Percentiles rank a stretch among this genome's conserved stretches.
phyloP scores from a whole-genome alignment of 2,797 vertebrate genomes.

The Siniperca scherzeri region DNA sequence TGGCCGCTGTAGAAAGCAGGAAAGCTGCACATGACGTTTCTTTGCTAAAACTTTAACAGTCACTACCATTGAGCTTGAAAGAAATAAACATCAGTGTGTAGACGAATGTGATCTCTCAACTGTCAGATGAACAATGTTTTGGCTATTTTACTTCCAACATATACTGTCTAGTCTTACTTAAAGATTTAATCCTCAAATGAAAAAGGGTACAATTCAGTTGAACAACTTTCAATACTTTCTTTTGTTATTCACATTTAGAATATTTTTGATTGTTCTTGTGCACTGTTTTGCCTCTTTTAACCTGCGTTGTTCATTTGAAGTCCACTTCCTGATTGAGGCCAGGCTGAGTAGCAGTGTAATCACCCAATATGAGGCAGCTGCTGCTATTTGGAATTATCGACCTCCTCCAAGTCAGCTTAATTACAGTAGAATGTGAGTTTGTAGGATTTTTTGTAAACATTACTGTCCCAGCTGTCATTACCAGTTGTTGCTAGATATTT shows the following conservation, averaged over 20 bases:
- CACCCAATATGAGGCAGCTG: conserved; percentile 47
- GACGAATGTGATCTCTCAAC: not conserved
- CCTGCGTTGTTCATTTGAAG: not conserved
- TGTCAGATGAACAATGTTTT: not conserved
- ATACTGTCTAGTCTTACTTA: not conserved
- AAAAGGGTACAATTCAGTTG: not conserved
- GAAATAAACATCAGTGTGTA: not conserved
- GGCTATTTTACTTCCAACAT: not conserved
- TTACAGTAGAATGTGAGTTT: conserved; percentile 15
- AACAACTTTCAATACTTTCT: not conserved
- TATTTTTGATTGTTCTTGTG: conserved; percentile 3
- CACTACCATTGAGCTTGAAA: not conserved
- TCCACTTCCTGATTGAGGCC: conserved; percentile 45
- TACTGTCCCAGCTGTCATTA: conserved; percentile 29
- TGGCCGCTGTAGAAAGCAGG: not conserved
- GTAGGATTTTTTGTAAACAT: not conserved
- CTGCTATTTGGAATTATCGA: conserved; percentile 25
- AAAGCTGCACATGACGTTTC: not conserved
- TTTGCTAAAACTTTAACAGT: no score
- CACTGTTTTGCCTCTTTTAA: not conserved
- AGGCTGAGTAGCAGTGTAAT: conserved; percentile 23
- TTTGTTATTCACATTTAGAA: not conserved
- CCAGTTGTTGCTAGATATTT: conserved; percentile 7
- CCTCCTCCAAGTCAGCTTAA: conserved; percentile 22
- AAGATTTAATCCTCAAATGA: not conserved